Base-by-base conservation (phyloP, 2,113 vertebrate genomes). In the Pterocles orientalis region DNA sequence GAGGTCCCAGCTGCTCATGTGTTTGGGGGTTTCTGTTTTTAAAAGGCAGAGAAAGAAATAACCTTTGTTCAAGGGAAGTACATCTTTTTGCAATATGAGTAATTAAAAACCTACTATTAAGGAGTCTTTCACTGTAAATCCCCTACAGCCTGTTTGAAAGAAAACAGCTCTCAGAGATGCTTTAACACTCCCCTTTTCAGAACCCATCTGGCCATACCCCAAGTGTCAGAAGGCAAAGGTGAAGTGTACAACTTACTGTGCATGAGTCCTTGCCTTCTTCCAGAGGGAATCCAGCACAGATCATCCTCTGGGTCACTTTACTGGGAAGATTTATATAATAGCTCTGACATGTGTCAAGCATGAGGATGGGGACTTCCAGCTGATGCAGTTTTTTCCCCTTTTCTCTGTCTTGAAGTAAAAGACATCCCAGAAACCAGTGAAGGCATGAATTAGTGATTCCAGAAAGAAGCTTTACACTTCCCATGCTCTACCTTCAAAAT, bases 211-310 rank as follows among this genome's bases (percentile, higher is more conserved):
- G 28, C 33, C 36, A 19, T 34, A 53, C 17, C 54, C n/a, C 33
- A 51, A 15, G 25, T 7, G 19, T 57, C 21, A 69, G 43, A 86
- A 69, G 56, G 43, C 47, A 68, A 43, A 23, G 26, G 47, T 26
- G 33, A 75, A 24, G 19, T 2, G 23, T 0, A 7, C 20, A 58
- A 62, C 95, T 95, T 95, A 97, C 96, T 65, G 85, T 90, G 90
- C 97, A 97, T 6, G 87, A 90, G 51, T 96, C 93, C 66, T 91
- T 95, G 41, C 54, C 86, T 61, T 92, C 84, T 69, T 90, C 76
- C 79, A 82, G 65, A 75, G 93, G 85, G 31, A 95, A 95, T 61
- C 97, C 95, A 47, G 96, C 97, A 95, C 97, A 98, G 34, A 97
- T 71, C 90, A 93, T 95, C n/a, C 29, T 87, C 48, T 88, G 76